Base-by-base conservation (phyloP, 2,888 invertebrate species). In the Blastobasis lacticolella region DNA sequence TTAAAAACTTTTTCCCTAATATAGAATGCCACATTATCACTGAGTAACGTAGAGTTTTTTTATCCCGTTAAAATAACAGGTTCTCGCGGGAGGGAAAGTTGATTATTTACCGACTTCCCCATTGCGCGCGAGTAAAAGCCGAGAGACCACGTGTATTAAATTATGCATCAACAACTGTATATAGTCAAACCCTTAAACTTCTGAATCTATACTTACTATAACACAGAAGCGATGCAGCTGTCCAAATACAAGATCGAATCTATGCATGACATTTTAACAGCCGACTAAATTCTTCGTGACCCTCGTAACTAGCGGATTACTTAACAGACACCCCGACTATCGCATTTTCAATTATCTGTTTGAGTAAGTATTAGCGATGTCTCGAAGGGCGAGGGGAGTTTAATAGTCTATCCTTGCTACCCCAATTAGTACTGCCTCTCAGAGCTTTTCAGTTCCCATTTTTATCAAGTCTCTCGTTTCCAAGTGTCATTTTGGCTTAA, bases 331-430 rank as follows among this genome's bases (percentile, higher is more conserved):
- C 49, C 43, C 45, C 41, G 47, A 47, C 53, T 51, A 48, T 51
- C 49, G 42, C 53, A 49, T 53, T 51, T 56, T 71, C 69, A 70
- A 71, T 70, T 71, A 71, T 59, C 63, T 65, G 69, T 73, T 68
- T 23, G 23, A 23, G 23, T 73, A 67, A 72, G 69, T 69, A 73
- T 73, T 72, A 67, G 64, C 61, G 57, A 54, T 23, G 38, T 45
- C 58, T 60, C 63, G 57, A 54, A 52, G 55, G 66, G 71, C 67
- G 69, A 71, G 56, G 56, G 54, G 51, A 61, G 68, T 71, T 67
- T 63, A 54, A 50, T 56, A 67, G 66, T 72, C 73, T 73, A 74
- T 75, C 69, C 64, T 65, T 72, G 67, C 66, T 65, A 59, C 68
- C 66, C 68, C 67, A 66, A 72, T 67, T 61, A 66, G 58, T 69